A percentile compares a stretch with the other conserved stretches of the same genome.
Conservation (phyloP, 2,113 vertebrate species). For the Ammodytes marinus region DNA sequence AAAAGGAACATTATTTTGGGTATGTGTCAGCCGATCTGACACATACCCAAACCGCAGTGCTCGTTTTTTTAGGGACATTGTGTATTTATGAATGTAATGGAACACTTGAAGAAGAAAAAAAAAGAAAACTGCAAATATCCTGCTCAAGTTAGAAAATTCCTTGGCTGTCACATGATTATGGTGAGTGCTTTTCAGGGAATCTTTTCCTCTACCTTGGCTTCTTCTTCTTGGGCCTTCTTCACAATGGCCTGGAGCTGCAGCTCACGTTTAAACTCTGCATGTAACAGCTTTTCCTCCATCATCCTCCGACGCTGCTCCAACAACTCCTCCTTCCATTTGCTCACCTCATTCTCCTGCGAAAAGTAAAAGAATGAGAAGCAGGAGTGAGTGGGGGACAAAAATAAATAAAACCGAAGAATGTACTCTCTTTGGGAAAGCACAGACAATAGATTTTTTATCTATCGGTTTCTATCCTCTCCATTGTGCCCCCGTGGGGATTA, state of each 20-base stretch:
- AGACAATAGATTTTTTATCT: slow-evolving; percentile 47
- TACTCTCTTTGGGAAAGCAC: slow-evolving; percentile 20
- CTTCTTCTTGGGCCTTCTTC: slow-evolving; percentile 98
- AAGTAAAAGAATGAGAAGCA: slow-evolving; percentile 10
- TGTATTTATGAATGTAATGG: not conserved
- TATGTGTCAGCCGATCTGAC: not conserved
- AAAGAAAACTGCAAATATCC: not conserved
- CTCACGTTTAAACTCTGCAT: slow-evolving; percentile 97
- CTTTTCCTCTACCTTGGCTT: slow-evolving; percentile 90
- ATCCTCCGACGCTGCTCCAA: slow-evolving; percentile 95
- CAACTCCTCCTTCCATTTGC: slow-evolving; percentile 98
- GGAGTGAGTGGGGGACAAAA: not conserved
- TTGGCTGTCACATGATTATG: not conserved
- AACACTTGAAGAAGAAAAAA: not conserved
- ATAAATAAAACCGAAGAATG: not conserved
- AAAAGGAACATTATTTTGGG: not conserved
- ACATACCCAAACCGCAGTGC: not conserved
- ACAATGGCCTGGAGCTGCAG: slow-evolving; percentile 98
- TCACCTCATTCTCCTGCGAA: slow-evolving; percentile 95
- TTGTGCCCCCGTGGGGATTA: slow-evolving; percentile 42
- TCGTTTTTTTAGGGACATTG: not conserved
- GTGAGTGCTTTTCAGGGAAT: not conserved
- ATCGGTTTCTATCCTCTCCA: slow-evolving; percentile 31
- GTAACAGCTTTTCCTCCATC: slow-evolving; percentile 98
- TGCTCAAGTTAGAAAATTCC: not conserved